Conservation (phyloP, 2,797 vertebrate species). For the Artibeus lituratus region DNA sequence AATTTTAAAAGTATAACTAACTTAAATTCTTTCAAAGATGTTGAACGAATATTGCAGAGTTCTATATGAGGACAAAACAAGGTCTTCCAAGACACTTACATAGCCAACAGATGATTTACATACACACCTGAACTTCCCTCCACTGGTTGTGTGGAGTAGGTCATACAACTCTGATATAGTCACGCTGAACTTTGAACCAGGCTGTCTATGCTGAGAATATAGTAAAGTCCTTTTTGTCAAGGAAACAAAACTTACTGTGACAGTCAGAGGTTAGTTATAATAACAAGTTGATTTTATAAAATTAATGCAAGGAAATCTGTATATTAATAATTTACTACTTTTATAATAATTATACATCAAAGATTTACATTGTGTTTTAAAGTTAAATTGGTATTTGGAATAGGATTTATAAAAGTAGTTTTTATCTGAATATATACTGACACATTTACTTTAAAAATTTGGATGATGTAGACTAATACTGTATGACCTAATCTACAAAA, state of each 20-base stretch:
- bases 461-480: neutral
- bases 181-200: neutral
- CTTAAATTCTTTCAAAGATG: slow-evolving; percentile 34
- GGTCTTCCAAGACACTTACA: neutral
- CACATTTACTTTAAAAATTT: neutral
- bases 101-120: neutral
- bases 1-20: slow-evolving; percentile 21
- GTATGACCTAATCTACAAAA: neutral
- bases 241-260: slow-evolving; percentile 34
- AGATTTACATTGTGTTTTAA: neutral
- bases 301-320: neutral
- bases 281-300: neutral
- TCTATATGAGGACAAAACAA: slow-evolving; percentile 6
- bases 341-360: neutral
- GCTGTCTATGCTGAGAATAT: neutral
- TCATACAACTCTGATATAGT: neutral
- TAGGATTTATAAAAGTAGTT: neutral
- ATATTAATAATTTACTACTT: slow-evolving; percentile 1
- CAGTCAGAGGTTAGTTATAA: neutral
- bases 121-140: neutral
- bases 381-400: neutral
- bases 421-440: neutral
- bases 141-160: neutral
- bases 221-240: slow-evolving; percentile 7
- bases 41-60: neutral